phyloP scores from a whole-genome alignment of 64 coral and sea anemone species.

The Stichodactyla mertensii region DNA sequence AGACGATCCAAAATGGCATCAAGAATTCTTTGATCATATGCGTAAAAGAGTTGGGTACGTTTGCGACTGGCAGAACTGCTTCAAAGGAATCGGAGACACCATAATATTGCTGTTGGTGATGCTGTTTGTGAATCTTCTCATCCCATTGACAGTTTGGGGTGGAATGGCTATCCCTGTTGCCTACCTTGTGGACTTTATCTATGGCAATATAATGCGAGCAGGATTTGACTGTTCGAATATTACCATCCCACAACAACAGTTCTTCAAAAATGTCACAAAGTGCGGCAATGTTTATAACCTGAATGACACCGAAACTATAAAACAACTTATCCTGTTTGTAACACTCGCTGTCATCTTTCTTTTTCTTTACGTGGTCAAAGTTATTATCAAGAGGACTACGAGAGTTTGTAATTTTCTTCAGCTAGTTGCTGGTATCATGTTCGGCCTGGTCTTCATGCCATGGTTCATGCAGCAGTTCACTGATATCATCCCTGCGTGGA shows the following conservation, averaged over 20 bases:
- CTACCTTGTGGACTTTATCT: slow-evolving; percentile 68
- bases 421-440: slow-evolving; percentile 3
- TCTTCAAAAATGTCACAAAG: not conserved
- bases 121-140: slow-evolving; percentile 53
- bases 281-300: slow-evolving; percentile 17
- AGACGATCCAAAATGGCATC: slow-evolving; percentile 62
- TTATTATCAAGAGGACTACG: not conserved
- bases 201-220: slow-evolving; percentile 45
- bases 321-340: slow-evolving; percentile 30
- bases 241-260: not conserved
- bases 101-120: slow-evolving; percentile 34
- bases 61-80: slow-evolving; percentile 51
- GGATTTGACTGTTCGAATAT: slow-evolving; percentile 53
- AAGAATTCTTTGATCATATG: slow-evolving; percentile 76
- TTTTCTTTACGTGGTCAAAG: slow-evolving; percentile 17
- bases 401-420: slow-evolving; percentile 14
- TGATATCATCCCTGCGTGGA: slow-evolving; percentile 21
- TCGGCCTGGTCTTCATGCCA: slow-evolving; percentile 29
- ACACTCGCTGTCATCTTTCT: slow-evolving; percentile 29
- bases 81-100: slow-evolving; percentile 52
- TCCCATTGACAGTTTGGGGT: slow-evolving; percentile 61
- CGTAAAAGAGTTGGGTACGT: slow-evolving; percentile 57
- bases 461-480: slow-evolving; percentile 53
- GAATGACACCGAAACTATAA: slow-evolving; percentile 12
- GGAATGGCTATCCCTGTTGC: slow-evolving; percentile 47